These are phyloP conservation scores for Dinocampus coccinellae DNA, from an alignment of 2,888 invertebrate species.

Conservation along the genomic window DNA sequence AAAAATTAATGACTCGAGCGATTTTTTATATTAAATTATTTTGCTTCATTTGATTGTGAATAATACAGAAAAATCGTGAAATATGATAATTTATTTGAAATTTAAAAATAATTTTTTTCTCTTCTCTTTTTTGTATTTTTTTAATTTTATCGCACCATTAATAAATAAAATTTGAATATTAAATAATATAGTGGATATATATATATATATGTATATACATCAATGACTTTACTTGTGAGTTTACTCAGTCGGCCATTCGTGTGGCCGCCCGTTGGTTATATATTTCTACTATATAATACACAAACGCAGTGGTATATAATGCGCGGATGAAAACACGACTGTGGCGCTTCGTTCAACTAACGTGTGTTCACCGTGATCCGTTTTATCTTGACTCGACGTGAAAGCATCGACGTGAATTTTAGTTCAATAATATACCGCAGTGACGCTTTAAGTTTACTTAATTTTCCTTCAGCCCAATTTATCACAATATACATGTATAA, in stretches of 20 bases:
- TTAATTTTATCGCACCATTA: too few relatives aligned
- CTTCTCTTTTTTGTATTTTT: too few relatives aligned
- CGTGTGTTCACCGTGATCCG: conserved; percentile 35
- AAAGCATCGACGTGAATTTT: conserved; percentile 16
- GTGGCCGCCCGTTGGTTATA: conserved; percentile 29
- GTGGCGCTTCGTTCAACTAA: conserved; percentile 26
- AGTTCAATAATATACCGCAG: conserved; percentile 22
- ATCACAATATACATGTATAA: background rate
- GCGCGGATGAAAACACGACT: conserved; percentile 29
- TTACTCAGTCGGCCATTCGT: conserved; percentile 38
- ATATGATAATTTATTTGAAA: too few relatives aligned
- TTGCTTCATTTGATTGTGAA: too few relatives aligned
- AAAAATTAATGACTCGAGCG: too few relatives aligned
- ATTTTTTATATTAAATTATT: too few relatives aligned
- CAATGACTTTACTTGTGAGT: conserved; percentile 1
- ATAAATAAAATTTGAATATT: too few relatives aligned
- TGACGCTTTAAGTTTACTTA: conserved; percentile 24
- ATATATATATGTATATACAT: background rate
- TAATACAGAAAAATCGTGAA: too few relatives aligned
- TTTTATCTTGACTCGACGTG: conserved; percentile 39
- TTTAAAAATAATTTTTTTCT: too few relatives aligned
- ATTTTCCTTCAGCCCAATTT: background rate
- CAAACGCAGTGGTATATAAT: conserved; percentile 8
- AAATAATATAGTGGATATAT: background rate
- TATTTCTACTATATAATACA: conserved; percentile 4